phyloP scores from a whole-genome alignment of 2,797 vertebrate species.

The Diplodus sargus region DNA sequence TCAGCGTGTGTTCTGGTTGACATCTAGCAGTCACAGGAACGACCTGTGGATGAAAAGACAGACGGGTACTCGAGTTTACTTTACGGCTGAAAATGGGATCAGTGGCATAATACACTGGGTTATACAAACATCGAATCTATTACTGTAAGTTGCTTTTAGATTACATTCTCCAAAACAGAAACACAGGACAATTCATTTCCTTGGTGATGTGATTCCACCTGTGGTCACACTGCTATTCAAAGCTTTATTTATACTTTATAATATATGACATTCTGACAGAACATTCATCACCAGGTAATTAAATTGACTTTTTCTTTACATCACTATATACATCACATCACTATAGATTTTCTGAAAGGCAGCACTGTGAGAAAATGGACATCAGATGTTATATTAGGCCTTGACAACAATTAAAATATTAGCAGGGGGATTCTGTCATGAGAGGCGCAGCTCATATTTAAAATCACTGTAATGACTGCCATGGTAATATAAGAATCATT shows the following conservation, averaged over 20 bases:
- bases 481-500: neutral
- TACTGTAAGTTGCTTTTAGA: neutral
- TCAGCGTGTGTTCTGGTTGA: slow-evolving; percentile 16
- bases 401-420: neutral
- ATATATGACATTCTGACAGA: neutral
- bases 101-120: neutral
- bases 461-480: too few relatives aligned
- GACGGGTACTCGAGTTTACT: neutral
- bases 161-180: too few relatives aligned
- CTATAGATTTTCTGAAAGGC: too few relatives aligned
- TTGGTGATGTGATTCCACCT: too few relatives aligned
- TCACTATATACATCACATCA: too few relatives aligned
- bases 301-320: neutral
- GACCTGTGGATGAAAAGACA: slow-evolving; percentile 62
- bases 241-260: neutral
- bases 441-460: neutral
- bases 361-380: neutral
- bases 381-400: neutral
- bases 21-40: slow-evolving; percentile 78
- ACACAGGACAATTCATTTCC: too few relatives aligned
- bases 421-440: neutral
- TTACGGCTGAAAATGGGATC: neutral
- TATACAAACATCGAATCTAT: neutral
- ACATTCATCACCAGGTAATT: too few relatives aligned
- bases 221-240: neutral